Base-by-base conservation (phyloP, 1,140 invertebrate species). In the Hypsibius dujardini region DNA sequence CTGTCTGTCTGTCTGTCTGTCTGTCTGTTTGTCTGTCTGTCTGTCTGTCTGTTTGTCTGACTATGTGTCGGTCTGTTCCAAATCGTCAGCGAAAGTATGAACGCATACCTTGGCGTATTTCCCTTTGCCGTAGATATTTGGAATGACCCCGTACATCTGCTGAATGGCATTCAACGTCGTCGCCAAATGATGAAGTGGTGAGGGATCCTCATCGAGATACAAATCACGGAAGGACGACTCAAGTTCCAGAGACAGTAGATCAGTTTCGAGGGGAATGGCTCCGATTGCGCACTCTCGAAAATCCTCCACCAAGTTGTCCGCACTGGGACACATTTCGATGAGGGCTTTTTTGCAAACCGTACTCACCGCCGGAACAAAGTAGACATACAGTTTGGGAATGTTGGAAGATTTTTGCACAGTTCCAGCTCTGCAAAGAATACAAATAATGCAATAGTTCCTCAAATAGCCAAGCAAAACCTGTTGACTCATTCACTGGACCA, bases 241-340 rank as follows among this genome's bases (percentile, higher is more conserved):
- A 72, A 91, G 81, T 82, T 96, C 92, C 86, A 97, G 89, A 1
- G 92, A 94, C 72, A 96, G 83, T 0, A 96, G 81, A 83, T 97
- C 94, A 79, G 84, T 87, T 76, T 97, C 93, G 77, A 95, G 86
- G 0, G 92, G 91, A 79, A 91, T 90, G 28, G 96, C 84, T 75
- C 91, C 87, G 77, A 92, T 88, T 72, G 86, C 83, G 74, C 92
- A 88, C 81, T 95, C 90, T 76, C 62, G 62, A 42, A 67, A 67
- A 12, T 7, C 62, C 3, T 67, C 7, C 3, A 67, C 42, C 7
- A 67, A 42, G 3, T 42, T 7, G 7, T 3, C 62, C 12, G 62
- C 62, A 42, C 3, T 3, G 12, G 62, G 62, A 14, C 7, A 67
- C 7, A 14, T 67, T 42, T 67, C 62, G 7, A 67, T 42, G 42